Base-by-base conservation (phyloP, 2,888 invertebrate genomes). In the Lycia hirtaria region DNA sequence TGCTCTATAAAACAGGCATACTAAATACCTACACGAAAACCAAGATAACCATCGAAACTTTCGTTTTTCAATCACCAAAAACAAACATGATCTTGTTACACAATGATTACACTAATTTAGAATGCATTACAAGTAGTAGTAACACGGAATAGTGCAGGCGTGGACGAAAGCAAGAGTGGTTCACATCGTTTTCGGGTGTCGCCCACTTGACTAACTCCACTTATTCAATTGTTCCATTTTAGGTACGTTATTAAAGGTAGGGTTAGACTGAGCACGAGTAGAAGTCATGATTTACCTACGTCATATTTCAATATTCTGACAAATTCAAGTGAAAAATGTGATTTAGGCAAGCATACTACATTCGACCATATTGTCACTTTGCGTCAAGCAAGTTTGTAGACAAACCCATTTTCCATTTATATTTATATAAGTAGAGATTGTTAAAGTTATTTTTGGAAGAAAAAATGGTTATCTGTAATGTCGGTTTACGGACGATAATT, bases 141-240 rank as follows among this genome's bases (percentile, higher is more conserved):
- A 45, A 37, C 30, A 10, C 44, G 41, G 20, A 30, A 19, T 15
- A 24, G 45, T 54, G 48, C 57, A 58, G 52, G 56, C 56, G 61
- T 53, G 59, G 69, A 68, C 57, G 70, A 77, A 75, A 75, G 57
- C 68, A 70, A 78, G 67, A 81, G 75, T 73, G 47, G 55, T 69
- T 66, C 63, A 65, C 71, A 72, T 69, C 61, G 62, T 78, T 77
- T 73, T 75, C 51, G 68, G 70, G 61, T 53, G 41, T 70, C 81
- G 71, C 82, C 80, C 73, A 79, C 79, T n/a, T n/a, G n/a, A n/a
- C n/a, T 30, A 43, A 28, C 44, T 28, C 52, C 69, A 74, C 66
- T 76, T 73, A 78, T 80, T 72, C 78, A 80, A 77, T 80, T 80
- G 75, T 77, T 65, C 69, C 70, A 72, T 72, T 76, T 77, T 75